Base-by-base conservation (phyloP, 2,113 vertebrate species). In the Ophiodon elongatus region DNA sequence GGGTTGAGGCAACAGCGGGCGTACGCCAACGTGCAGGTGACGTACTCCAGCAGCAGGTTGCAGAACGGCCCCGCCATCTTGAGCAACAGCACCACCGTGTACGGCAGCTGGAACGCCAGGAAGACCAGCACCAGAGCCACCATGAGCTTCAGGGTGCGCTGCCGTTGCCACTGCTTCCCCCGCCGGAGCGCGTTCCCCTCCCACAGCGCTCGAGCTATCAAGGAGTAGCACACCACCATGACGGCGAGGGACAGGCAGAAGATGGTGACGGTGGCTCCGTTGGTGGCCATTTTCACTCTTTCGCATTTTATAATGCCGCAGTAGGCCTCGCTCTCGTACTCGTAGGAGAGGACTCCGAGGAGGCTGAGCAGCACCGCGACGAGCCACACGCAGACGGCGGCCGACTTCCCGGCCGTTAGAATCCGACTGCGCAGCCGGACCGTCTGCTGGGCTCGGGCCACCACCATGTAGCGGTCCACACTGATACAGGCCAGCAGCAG, bases 1-100 rank as follows among this genome's bases (percentile, higher is more conserved):
- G 98, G 98, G 84, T 99, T 99, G 81, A 99, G 96, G 91, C 97
- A 97, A 79, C 98, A 99, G 88, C 97, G 97, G 68, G 94, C 90
- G 63, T 96, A 97, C 0, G 97, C 97, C 91, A 99, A 79, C 19
- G 94, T 96, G 4, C 96, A 93, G 0, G 98, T 98, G 59, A 97
- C 59, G 80, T 97, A 95, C 91, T 98, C 94, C 0, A 94, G 85
- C 84, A 98, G 63, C 15, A 95, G 95, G 0, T 29, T 17, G 0
- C 98, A 99, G 85, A 91, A 80, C 17, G 84, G 65, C 8, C 94
- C 94, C 0, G 95, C 94, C 0, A 97, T 90, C 6, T 97, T 96
- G 63, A 95, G 79, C 1, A 94, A 92, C 67, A 96, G 94, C 84
- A 98, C 94, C 9, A 96, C 67, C 3, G 96, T 97, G 92, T 99